Base-by-base conservation (phyloP, 2,797 vertebrate species). In the Tokudaia tokunoshimensis region DNA sequence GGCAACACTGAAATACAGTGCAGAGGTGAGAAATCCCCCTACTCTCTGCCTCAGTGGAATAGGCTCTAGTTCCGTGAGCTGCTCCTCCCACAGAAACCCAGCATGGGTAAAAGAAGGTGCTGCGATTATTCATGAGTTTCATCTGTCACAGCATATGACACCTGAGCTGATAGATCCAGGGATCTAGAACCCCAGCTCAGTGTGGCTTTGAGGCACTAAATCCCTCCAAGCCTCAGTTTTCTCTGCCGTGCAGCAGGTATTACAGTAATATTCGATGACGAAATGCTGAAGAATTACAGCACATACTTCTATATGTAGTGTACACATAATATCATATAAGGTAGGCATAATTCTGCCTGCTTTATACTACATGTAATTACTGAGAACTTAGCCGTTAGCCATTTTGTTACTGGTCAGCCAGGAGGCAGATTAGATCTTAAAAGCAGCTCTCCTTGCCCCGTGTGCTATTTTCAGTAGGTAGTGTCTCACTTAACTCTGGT, bases 391-490 rank as follows among this genome's bases (percentile, higher is more conserved):
- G 15, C 24, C 31, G 2, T 52, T 79, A 75, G 47, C 41, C 14
- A 50, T n/a, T 85, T 87, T 81, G 41, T 81, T 87, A 13, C 34
- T 67, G 55, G 34, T 74, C 29, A 63, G 31, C 37, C 50, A 79
- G 83, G 81, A 85, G 72, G 19, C 14, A 10, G 26, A 93, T 89
- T 79, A 19, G 67, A 63, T 78, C 50, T 89, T 84, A n/a, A 89
- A 93, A 92, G 52, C 14, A 95, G 61, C 41, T 95, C 86, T 19
- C 7, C 65, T 94, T 67, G 11, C 65, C 86, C 31, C 31, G 3
- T 61, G 59, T 97, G 75, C 76, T 95, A 88, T 92, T 96, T 96
- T 91, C 47, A 90, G 67, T 47, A 78, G 80, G 34, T 17, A 29
- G n/a, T 76, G 29, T 79, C 24, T 85, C 22, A 29, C 15, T 63